Conservation (phyloP, 1,140 invertebrate species). For the Euwallacea similis region DNA sequence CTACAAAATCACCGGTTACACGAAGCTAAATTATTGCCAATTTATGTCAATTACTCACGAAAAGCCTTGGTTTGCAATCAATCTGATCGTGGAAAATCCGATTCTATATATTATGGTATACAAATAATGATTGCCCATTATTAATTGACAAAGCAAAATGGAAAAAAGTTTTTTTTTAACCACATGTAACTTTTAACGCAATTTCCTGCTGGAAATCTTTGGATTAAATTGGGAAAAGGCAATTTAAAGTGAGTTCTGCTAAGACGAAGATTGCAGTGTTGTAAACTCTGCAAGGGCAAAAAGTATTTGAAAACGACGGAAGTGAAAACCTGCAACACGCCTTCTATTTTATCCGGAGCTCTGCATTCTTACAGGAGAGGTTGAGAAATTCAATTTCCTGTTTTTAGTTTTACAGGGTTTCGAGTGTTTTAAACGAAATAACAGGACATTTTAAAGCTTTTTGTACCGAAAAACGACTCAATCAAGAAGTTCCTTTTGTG, state of each 20-base stretch:
- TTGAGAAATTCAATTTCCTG: conserved; percentile 1
- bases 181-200: background rate
- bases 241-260: background rate
- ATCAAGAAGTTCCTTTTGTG: background rate
- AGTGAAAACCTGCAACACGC: background rate
- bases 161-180: background rate
- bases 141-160: background rate
- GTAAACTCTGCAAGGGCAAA: background rate
- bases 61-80: conserved; percentile 19
- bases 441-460: background rate
- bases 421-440: background rate
- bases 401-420: background rate
- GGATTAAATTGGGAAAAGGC: background rate
- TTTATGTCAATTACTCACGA: conserved; percentile 26
- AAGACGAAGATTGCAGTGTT: background rate
- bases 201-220: background rate
- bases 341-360: background rate
- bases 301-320: background rate
- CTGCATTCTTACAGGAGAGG: background rate
- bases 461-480: background rate
- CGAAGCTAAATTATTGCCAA: conserved; percentile 26
- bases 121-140: background rate
- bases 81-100: conserved; percentile 10
- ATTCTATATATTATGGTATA: conserved; percentile 8
- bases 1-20: conserved; percentile 23